These are phyloP conservation scores for Trichacis sp. DNA, from an alignment of 2,888 invertebrate genomes.

Conservation along the genomic window DNA sequence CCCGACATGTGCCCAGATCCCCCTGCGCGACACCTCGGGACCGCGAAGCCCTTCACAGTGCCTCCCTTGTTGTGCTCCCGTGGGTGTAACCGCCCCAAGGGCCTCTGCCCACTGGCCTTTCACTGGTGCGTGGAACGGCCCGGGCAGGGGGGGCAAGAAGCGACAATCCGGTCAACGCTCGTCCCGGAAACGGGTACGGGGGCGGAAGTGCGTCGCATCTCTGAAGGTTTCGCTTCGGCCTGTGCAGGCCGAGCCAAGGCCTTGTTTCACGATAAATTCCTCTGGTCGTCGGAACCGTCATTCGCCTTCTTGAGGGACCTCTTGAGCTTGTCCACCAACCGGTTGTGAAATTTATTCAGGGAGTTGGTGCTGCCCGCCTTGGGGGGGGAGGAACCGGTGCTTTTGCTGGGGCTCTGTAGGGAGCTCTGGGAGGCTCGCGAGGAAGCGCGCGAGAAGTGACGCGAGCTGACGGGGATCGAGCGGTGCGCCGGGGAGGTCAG, in stretches of 20 bases:
- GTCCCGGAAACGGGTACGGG: constrained; percentile 45
- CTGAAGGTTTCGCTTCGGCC: constrained; percentile 65
- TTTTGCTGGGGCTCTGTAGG: constrained; percentile 77
- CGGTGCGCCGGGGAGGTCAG: constrained; percentile 74
- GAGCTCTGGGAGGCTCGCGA: constrained; percentile 76
- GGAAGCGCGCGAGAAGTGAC: constrained; percentile 74
- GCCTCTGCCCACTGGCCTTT: no score
- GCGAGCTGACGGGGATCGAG: constrained; percentile 77
- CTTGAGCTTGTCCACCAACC: constrained; percentile 83
- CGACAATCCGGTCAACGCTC: constrained; percentile 46
- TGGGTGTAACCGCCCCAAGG: no score
- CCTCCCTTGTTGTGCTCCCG: no score
- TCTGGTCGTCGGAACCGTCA: constrained; percentile 70
- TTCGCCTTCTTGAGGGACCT: constrained; percentile 76
- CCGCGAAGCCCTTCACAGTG: no score
- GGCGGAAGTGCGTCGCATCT: constrained; percentile 66
- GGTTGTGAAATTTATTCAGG: constrained; percentile 83
- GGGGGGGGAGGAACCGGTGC: constrained; percentile 76
- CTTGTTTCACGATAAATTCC: constrained; percentile 66
- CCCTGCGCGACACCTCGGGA: no score
- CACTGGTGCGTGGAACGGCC: constrained; percentile 47
- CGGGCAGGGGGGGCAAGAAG: constrained; percentile 54
- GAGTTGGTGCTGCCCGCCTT: constrained; percentile 73
- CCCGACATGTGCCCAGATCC: no score
- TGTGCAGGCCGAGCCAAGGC: constrained; percentile 53